Base-by-base conservation (phyloP, 2,797 vertebrate genomes). In the Phoxinus dragarum region DNA sequence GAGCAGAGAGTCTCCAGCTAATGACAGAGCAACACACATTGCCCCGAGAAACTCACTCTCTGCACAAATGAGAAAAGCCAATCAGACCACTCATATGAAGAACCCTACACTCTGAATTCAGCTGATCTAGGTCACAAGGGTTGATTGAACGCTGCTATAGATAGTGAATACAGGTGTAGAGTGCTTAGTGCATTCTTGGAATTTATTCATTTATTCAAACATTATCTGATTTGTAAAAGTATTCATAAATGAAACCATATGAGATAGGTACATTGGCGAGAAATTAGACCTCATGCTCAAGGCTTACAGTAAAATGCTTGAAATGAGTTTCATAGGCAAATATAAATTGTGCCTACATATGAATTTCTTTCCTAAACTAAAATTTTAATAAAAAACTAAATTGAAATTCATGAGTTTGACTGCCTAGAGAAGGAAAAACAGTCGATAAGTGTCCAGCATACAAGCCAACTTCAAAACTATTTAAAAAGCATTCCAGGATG, bases 21-120 rank as follows among this genome's bases (percentile, higher is more conserved):
- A 94, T 94, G 86, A 94, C 89, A 90, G 90, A 89, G 88, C 79
- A 76, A 80, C 52, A 71, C 79, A 36, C n/a, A 47, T 88, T 72
- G 90, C 90, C 90, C 64, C 68, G 9, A 88, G 91, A 79, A 85
- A 61, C 40, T 90, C 71, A n/a, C 89, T 88, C 86, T 89, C 84
- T 88, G 89, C 87, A 38, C 21, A 89, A 89, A 93, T 87, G 79
- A 93, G 92, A 92, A 87, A 81, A 7, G 71, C 71, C 73, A 67
- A 82, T 74, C 71, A 23, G 67, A 90, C 52, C 89, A 89, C 56
- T 61, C n/a, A 11, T 52, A 79, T 85, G 44, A 84, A 64, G 72
- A 36, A 87, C 68, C 23, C 84, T 84, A 40, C 36, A 80, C 68
- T 40, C 12, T 10, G 38, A 66, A 44, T 64, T 64, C 38, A 66